Conservation (phyloP, 1,140 invertebrate genomes). For the Drosophila willistoni region DNA sequence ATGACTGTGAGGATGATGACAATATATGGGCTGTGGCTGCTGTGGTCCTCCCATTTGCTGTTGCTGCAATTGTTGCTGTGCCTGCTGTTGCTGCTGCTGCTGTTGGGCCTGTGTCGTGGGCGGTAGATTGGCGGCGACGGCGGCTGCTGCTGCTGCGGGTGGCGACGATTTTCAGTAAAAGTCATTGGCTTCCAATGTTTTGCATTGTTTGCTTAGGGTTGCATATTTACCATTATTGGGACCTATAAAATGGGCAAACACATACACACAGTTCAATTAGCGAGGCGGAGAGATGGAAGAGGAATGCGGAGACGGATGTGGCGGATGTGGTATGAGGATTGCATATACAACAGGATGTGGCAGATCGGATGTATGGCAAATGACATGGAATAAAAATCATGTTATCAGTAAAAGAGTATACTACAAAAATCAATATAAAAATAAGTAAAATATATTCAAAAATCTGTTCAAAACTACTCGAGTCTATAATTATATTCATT, state of each 20-base stretch:
- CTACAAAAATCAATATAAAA: not conserved
- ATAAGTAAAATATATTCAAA: not conserved
- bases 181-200: slow-evolving; percentile 95
- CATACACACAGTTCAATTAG: slow-evolving; percentile 68
- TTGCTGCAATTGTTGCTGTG: slow-evolving; percentile 41
- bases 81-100: slow-evolving; percentile 52
- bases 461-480: not conserved
- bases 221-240: slow-evolving; percentile 93
- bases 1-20: slow-evolving; percentile 80
- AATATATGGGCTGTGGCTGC: slow-evolving; percentile 77
- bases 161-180: slow-evolving; percentile 94
- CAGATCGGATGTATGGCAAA: slow-evolving; percentile 18
- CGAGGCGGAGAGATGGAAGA: slow-evolving; percentile 64
- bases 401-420: slow-evolving; percentile 7
- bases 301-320: slow-evolving; percentile 60
- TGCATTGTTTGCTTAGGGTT: slow-evolving; percentile 96
- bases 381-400: slow-evolving; percentile 34
- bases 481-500: too few relatives aligned
- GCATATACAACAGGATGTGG: slow-evolving; percentile 25
- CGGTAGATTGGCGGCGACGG: slow-evolving; percentile 58
- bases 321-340: slow-evolving; percentile 42
- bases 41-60: slow-evolving; percentile 69
- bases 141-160: slow-evolving; percentile 81
- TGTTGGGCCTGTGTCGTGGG: slow-evolving; percentile 68
- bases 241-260: slow-evolving; percentile 79